Base-by-base conservation (phyloP, 2,113 vertebrate genomes). In the Misgurnus anguillicaudatus region DNA sequence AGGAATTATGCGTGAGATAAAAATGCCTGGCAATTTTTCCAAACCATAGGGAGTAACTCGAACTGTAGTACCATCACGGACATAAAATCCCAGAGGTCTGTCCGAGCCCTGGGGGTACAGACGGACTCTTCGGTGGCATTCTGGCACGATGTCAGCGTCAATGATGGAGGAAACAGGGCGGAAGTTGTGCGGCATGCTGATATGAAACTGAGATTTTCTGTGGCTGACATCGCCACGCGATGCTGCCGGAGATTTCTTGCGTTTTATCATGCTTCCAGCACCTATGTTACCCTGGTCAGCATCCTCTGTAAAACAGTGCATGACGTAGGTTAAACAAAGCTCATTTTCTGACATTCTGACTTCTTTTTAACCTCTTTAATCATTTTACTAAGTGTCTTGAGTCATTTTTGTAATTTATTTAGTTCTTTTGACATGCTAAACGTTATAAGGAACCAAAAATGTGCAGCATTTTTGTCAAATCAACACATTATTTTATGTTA, bases 81-180 rank as follows among this genome's bases (percentile, higher is more conserved):
- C 95, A 83, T 94, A 96, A 84, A 96, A 95, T 1, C 95, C 95
- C 55, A 96, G 83, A 0, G 94, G 94, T 16, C 92, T 93, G 84
- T 94, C 92, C 17, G 94, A 95, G 1, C 94, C 91, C 0, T 95
- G 94, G 9, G 92, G 88, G 38, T 94, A 94, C 17, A 96, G 87
- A 85, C 94, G 85, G 61, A 96, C 95, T 0, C 95, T 87, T 78
- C 94, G 81, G 80, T 95, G 95, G 0, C 93, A 95, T 86, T 95
- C 94, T 0, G 95, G 95, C 47, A 96, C 93, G 72, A 85, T 92
- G 87, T 95, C 95, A 86, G 94, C 95, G 6, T 96, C 95, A 0
- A 96, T 96, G 85, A 96, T 94, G 75, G 95, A 95, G n/a, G 95
- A 95, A 47, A 95, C 94, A 0, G 94, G 94, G 14, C 94, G 91